These are phyloP conservation scores for Penaeus indicus DNA, from an alignment of 1,140 invertebrate genomes.

Conservation along the genomic window DNA sequence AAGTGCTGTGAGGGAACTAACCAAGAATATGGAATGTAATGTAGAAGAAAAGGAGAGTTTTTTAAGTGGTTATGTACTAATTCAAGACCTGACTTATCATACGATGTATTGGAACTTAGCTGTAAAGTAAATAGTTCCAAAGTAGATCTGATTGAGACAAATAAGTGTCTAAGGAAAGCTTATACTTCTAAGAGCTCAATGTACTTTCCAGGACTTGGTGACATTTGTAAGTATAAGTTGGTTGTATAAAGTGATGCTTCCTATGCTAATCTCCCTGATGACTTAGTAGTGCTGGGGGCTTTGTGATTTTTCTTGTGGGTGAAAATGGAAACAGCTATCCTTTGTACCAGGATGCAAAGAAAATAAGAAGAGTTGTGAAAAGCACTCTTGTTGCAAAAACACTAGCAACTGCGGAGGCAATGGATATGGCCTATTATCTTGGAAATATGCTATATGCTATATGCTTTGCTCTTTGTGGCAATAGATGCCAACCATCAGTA, in stretches of 20 bases:
- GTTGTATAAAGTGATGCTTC: background rate
- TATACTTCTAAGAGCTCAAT: background rate
- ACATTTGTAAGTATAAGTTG: background rate
- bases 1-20: background rate
- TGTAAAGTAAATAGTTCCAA: background rate
- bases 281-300: background rate
- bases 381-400: constrained; percentile 1
- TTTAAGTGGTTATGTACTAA: constrained; percentile 1
- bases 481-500: too few relatives aligned
- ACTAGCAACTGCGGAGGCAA: background rate
- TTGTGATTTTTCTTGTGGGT: constrained; percentile 1
- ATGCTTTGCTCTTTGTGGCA: too few relatives aligned
- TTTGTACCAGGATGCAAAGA: background rate
- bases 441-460: constrained; percentile 10
- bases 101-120: constrained; percentile 8
- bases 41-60: background rate
- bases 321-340: constrained; percentile 15
- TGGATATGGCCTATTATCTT: constrained; percentile 11
- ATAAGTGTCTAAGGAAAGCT: constrained; percentile 4
- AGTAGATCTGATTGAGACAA: background rate
- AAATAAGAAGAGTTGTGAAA: constrained; percentile 10
- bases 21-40: background rate
- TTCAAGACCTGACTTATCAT: constrained; percentile 4
- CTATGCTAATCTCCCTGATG: background rate
- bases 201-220: background rate